Evolutionary conservation across 1,140 invertebrate genomes (phyloP), one percentile per base, ranked within the genome.

Genomic region (Nixonia krombeini): DNA sequence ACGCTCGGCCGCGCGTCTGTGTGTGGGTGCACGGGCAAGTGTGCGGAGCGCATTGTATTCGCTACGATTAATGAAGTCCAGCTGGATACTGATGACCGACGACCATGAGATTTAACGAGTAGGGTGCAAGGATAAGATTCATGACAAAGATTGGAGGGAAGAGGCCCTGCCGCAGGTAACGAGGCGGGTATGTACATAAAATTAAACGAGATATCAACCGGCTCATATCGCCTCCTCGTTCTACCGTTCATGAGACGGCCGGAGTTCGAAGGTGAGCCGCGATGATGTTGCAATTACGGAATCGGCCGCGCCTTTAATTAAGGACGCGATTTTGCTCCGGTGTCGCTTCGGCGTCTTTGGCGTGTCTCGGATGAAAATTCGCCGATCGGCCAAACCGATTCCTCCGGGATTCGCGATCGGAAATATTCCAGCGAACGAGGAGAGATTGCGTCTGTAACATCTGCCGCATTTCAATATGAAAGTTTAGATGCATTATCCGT

Each of bases 91-190:
- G 68, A 70, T 70, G 68, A 70, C 61, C 68, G 57, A 69, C 58
- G 58, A 69, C 53, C 53, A 41, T 62, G 75, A 71, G 65, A 71
- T 79, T 79, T 80, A 80, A 80, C 75, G 76, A 80, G 73, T 65
- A 70, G 70, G 45, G 64, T 53, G 70, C 56, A 55, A 70, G 70
- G 72, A 80, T 80, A 80, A 80, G 79, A 81, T 82, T 80, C 80
- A 81, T 79, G 75, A 73, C 57, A 56, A 62, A 76, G 80, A 81
- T 82, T 71, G 63, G 67, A 56, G 45, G 7, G 55, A 58, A 55
- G 55, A 25, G 25, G 52, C 50, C 26, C 56, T 28, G 56, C 31
- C 47, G 55, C 61, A 21, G 33, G 42, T 70, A 64, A 67, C 52
- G 59, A 68, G 17, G 28, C 21, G 46, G n/a, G 49, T 41, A 21